Base-by-base conservation (phyloP, 1,140 invertebrate genomes). In the Rhyacophila brunnea region DNA sequence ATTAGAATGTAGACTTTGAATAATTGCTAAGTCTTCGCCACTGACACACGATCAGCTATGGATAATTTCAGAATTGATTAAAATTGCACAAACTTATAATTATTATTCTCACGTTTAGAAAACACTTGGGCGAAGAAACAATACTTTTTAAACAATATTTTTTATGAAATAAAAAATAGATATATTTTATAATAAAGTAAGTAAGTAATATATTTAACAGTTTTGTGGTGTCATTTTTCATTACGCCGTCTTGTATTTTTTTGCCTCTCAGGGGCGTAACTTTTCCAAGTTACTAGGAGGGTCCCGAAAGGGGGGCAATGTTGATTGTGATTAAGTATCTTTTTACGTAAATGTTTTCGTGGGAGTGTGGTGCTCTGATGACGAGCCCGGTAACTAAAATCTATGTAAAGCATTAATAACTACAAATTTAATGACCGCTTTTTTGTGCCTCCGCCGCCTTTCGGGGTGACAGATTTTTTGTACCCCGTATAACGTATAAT, bases 281-380 rank as follows among this genome's bases (percentile, higher is more conserved):
- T 40, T 40, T 15, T 15, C 38, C 38, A 13, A 15, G 38, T n/a
- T 40, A 13, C 38, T 3, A 15, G 38, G 38, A 40, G 38, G 38
- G 38, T 15, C 38, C 38, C 38, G 38, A 28, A 11, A 13, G 11
- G 15, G 38, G 43, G 17, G 14, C 43, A 20, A 11, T n/a, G 43
- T 10, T 45, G 43, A 45, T 45, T 45, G 43, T 45, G 43, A 45
- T 45, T 17, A 45, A 45, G 43, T 19, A 17, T 11, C 14, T 45
- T 45, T 45, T 45, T 45, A 45, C 43, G 43, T 45, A 45, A 45
- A 45, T 45, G 15, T 5, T 17, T 17, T 19, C 5, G 4, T 6
- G 43, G 43, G 11, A 4, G 38, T n/a, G 15, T 4, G 38, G 11
- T 15, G 4, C 11, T 4, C 15, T 40, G 11, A n/a, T 40, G 15